phyloP scores from a whole-genome alignment of 2,113 vertebrate species.

The Psophia crepitans region DNA sequence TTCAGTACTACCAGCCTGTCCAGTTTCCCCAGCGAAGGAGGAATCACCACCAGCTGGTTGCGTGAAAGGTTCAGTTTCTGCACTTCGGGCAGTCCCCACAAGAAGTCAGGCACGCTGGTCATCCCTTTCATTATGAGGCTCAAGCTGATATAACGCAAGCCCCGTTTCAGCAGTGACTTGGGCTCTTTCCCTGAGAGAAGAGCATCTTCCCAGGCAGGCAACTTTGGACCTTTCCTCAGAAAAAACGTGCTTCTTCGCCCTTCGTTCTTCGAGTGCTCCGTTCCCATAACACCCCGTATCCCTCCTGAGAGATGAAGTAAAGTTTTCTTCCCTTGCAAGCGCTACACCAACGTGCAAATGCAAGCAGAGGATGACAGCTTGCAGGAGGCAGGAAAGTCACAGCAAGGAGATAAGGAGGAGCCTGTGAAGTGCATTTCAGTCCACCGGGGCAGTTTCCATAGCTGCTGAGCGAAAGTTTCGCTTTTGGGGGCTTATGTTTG shows the following conservation, averaged over 20 bases:
- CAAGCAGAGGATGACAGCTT: neutral
- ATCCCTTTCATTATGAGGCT: conserved; percentile 87
- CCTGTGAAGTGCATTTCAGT: conserved; percentile 28
- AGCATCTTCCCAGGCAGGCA: conserved; percentile 72
- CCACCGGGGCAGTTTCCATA: neutral
- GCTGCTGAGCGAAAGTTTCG: conserved; percentile 17
- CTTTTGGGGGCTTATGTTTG: conserved; percentile 31
- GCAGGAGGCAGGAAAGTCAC: neutral
- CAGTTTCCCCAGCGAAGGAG: conserved; percentile 79
- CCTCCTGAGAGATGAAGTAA: neutral
- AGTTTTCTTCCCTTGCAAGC: neutral
- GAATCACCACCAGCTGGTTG: conserved; percentile 81
- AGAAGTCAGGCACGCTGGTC: conserved; percentile 79
- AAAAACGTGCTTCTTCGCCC: conserved; percentile 10
- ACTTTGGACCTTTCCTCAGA: conserved; percentile 55
- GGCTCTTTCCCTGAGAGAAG: conserved; percentile 73
- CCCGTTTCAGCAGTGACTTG: conserved; percentile 67
- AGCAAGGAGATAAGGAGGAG: conserved; percentile 31
- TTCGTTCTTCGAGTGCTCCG: conserved; percentile 75
- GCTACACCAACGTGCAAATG: neutral
- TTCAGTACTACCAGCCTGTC: conserved; percentile 89
- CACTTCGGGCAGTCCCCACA: conserved; percentile 89
- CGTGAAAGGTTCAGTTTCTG: conserved; percentile 92
- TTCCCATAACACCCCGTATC: conserved; percentile 70
- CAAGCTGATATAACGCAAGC: conserved; percentile 82